phyloP scores from a whole-genome alignment of 2,113 vertebrate species.

The Chaetorhynchus papuensis region DNA sequence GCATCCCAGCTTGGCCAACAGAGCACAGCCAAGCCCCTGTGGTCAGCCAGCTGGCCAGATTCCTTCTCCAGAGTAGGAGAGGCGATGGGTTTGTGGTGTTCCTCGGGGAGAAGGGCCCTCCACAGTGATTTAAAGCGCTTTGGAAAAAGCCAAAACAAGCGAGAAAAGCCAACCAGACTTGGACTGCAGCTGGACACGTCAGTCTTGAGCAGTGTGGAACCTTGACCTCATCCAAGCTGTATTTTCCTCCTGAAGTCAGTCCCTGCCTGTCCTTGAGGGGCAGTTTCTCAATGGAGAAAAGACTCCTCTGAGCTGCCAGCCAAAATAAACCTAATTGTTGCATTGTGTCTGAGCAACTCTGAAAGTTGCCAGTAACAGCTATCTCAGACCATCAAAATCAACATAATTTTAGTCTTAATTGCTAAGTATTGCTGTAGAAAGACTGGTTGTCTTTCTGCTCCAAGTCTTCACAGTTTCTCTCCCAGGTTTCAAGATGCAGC shows the following conservation, averaged over 20 bases:
- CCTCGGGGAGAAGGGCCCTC: not conserved
- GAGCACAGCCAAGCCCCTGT: rapidly evolving
- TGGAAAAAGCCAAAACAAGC: not conserved
- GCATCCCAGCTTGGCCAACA: rapidly evolving
- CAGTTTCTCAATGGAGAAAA: not conserved
- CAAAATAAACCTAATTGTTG: not conserved
- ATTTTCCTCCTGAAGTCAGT: not conserved
- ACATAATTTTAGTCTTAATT: not conserved
- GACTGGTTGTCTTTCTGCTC: not conserved
- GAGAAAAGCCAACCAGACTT: not conserved
- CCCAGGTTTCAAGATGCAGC: constrained; percentile 41
- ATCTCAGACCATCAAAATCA: not conserved
- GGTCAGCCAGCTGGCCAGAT: not conserved
- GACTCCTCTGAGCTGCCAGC: not conserved
- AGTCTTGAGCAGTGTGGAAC: not conserved
- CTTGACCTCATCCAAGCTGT: not conserved
- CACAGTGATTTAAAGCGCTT: constrained; percentile 8
- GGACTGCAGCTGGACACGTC: not conserved
- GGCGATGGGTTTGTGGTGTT: rapidly evolving
- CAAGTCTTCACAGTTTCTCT: not conserved
- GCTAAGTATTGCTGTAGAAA: not conserved
- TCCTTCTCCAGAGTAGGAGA: not conserved
- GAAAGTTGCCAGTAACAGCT: not conserved
- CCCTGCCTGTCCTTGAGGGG: not conserved
- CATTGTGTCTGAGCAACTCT: not conserved